A percentile compares a stretch with the other conserved stretches of the same genome.
Conservation (phyloP, 2,888 invertebrate species). For the Monochamus alternatus region DNA sequence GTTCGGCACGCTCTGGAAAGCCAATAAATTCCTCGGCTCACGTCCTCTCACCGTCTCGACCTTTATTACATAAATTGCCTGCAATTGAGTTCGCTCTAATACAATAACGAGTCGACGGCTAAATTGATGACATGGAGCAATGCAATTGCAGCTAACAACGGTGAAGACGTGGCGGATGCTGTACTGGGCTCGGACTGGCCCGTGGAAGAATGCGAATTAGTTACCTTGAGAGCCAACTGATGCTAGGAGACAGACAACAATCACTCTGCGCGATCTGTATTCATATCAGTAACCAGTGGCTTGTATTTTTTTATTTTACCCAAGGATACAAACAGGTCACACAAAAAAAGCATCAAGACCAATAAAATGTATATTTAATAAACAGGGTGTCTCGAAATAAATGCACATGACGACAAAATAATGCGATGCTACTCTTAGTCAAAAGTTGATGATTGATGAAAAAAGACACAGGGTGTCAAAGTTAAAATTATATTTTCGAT, state of each 20-base stretch:
- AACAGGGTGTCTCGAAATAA: too few species aligned
- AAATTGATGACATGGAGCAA: conserved; percentile 27
- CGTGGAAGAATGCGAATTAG: conserved; percentile 22
- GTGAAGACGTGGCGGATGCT: not conserved
- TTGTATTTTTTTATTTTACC: not conserved
- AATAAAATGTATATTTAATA: not conserved
- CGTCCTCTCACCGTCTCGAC: conserved; percentile 13
- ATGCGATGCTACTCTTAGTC: too few species aligned
- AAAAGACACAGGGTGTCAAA: too few species aligned
- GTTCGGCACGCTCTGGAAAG: not conserved
- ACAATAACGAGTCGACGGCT: conserved; percentile 24
- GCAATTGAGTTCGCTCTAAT: conserved; percentile 22
- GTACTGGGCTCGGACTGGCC: conserved; percentile 12
- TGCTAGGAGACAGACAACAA: not conserved
- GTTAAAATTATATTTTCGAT: too few species aligned
- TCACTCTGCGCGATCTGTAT: not conserved
- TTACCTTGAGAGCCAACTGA: not conserved
- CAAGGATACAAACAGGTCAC: not conserved
- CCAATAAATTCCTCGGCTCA: conserved; percentile 9
- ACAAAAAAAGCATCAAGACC: not conserved
- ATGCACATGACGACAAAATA: too few species aligned
- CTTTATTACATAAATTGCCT: conserved; percentile 20
- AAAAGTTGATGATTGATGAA: too few species aligned
- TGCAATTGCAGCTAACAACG: conserved; percentile 15
- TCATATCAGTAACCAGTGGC: not conserved